These are phyloP conservation scores for Corythaeola cristata DNA, from an alignment of 2,113 vertebrate species.

Conservation along the genomic window DNA sequence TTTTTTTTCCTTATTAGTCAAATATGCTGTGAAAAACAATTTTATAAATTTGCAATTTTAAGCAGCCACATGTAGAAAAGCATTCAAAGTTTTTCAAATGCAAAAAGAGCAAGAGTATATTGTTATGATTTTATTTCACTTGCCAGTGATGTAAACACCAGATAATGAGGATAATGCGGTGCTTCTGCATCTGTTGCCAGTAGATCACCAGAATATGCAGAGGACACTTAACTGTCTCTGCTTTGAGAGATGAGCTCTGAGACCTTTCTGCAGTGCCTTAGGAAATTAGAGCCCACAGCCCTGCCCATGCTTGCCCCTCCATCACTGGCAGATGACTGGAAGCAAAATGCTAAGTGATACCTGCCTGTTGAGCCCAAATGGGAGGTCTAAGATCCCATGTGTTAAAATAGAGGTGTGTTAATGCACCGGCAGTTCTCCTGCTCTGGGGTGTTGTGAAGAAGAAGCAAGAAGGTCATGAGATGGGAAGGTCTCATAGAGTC, in stretches of 20 bases:
- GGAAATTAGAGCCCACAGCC: background rate
- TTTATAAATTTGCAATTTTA: background rate
- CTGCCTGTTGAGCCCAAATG: background rate
- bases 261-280: background rate
- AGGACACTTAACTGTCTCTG: background rate
- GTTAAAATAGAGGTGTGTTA: background rate
- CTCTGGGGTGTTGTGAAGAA: background rate
- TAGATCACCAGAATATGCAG: background rate
- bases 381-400: background rate
- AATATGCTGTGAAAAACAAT: background rate
- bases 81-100: background rate
- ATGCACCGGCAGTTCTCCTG: background rate
- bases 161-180: background rate
- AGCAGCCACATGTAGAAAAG: background rate
- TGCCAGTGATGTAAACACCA: background rate
- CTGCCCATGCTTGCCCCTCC: background rate
- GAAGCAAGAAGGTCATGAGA: background rate
- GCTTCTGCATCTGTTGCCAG: background rate
- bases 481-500: background rate
- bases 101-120: background rate
- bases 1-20: background rate
- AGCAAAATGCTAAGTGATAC: background rate
- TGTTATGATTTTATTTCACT: background rate
- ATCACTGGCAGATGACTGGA: background rate
- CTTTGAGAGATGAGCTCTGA: background rate